A percentile compares a stretch with the other conserved stretches of the same genome.
These are phyloP conservation scores for Branchipolynoe longqiensis DNA, from an alignment of 2,888 invertebrate genomes.

Conservation along the genomic window DNA sequence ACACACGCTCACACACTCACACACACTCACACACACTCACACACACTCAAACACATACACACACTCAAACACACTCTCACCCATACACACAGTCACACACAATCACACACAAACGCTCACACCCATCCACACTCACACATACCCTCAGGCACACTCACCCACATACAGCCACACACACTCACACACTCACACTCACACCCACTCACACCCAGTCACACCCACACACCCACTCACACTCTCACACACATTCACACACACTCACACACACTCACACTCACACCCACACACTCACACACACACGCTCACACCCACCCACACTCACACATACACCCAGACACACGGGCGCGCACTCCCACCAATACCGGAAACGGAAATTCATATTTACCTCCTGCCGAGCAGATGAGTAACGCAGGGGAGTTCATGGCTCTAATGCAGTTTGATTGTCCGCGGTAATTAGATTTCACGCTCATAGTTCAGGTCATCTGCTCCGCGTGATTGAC, in stretches of 20 bases:
- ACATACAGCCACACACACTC: background rate
- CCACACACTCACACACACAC: background rate
- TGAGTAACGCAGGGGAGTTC: conserved; percentile 32
- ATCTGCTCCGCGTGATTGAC: background rate
- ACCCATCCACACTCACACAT: background rate
- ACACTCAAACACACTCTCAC: too few relatives aligned
- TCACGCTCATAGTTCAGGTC: conserved; percentile 13
- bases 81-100: too few relatives aligned
- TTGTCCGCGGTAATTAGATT: conserved; percentile 45
- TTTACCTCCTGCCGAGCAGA: background rate
- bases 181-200: too few relatives aligned
- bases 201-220: too few relatives aligned
- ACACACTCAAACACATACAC: too few relatives aligned
- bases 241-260: too few relatives aligned
- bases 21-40: too few relatives aligned
- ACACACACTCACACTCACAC: conserved; percentile 13
- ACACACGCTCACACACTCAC: too few relatives aligned
- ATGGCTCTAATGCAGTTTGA: conserved; percentile 46
- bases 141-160: background rate
- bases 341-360: background rate
- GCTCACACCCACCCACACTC: conserved; percentile 17
- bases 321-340: background rate
- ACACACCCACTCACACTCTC: too few relatives aligned
- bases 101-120: too few relatives aligned
- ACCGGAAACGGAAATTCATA: too few relatives aligned